Conservation (phyloP, 2,113 vertebrate genomes). For the Ceyx melanurus region DNA sequence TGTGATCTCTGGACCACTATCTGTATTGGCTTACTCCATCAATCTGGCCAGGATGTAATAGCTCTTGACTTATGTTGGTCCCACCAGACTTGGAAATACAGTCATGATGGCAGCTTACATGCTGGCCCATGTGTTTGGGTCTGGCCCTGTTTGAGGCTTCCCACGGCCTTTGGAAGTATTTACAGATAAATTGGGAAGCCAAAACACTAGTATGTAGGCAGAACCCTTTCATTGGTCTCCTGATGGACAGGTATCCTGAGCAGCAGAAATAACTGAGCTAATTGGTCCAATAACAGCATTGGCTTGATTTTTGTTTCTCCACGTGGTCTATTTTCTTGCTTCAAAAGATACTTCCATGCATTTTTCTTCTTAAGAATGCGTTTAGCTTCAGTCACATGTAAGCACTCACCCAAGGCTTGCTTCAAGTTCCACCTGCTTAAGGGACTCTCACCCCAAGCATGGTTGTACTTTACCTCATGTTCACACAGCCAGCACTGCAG, state of each 20-base stretch:
- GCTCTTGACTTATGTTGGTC: not conserved
- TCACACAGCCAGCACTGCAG: rapidly evolving
- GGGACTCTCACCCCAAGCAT: rapidly evolving
- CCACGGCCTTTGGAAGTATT: not conserved
- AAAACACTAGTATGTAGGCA: not conserved
- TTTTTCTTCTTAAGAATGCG: not conserved
- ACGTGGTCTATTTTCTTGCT: not conserved
- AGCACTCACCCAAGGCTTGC: not conserved
- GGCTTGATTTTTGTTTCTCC: not conserved
- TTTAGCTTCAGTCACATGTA: not conserved
- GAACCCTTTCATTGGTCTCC: not conserved
- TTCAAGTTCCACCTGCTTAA: too few relatives aligned
- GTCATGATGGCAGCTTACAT: not conserved
- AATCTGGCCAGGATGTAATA: not conserved
- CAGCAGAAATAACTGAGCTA: not conserved
- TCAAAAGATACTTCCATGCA: not conserved
- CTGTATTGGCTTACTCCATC: not conserved
- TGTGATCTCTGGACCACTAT: not conserved
- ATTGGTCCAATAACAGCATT: not conserved
- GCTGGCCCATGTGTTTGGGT: not conserved
- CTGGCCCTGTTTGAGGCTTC: not conserved
- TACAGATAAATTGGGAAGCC: not conserved
- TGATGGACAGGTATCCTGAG: not conserved
- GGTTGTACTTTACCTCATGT: not conserved
- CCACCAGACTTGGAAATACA: not conserved